Conservation (phyloP, 2,113 vertebrate species). For the Thermophis baileyi region DNA sequence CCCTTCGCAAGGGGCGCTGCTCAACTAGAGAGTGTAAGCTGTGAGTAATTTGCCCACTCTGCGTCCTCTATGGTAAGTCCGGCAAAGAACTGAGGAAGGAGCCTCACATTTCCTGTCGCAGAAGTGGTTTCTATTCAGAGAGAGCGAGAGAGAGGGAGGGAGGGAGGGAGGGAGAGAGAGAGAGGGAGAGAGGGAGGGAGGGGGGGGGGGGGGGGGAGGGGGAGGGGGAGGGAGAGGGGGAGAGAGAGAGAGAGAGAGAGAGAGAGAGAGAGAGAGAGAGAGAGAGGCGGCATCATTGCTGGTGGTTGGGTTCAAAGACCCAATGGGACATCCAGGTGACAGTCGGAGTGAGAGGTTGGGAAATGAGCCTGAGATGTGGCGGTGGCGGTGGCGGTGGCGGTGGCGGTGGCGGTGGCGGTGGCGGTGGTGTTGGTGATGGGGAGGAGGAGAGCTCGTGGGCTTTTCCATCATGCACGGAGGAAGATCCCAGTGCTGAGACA, state of each 20-base stretch:
- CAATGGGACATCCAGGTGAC: background rate
- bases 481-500: background rate
- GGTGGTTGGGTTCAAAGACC: background rate
- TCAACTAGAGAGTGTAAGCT: background rate
- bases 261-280: background rate
- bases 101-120: background rate
- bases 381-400: background rate
- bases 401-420: background rate
- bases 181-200: too few species aligned
- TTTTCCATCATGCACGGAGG: background rate
- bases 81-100: background rate
- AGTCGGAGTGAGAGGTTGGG: background rate
- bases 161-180: too few species aligned
- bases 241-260: too few species aligned
- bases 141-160: too few species aligned
- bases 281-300: background rate
- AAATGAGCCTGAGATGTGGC: background rate
- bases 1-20: background rate
- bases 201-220: too few species aligned
- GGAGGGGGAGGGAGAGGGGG: background rate
- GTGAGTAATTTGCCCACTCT: background rate
- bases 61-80: background rate
- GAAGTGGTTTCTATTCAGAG: background rate
- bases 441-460: background rate
- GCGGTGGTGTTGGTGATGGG: background rate